Base-by-base conservation (phyloP, 2,888 invertebrate species). In the Lithophane leautieri region DNA sequence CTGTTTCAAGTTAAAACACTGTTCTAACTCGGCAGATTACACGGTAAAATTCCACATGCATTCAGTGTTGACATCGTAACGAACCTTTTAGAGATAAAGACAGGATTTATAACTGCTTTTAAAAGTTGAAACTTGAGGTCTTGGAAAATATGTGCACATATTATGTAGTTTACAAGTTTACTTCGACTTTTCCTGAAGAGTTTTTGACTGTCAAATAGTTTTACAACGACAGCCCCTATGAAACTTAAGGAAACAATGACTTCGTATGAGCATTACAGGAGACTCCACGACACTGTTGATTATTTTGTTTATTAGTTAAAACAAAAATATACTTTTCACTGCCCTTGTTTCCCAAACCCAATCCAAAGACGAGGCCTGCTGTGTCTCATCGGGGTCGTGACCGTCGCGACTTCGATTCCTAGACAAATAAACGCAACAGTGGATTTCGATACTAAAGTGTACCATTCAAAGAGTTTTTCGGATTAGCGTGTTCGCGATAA, bases 21-120 rank as follows among this genome's bases (percentile, higher is more conserved):
- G 62, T 68, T 73, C 60, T 16, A 34, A 2, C 19, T 70, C 25
- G 44, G 4, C 47, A 11, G 34, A 28, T 58, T 11, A 44, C 47
- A 25, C 54, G 11, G 22, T 65, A 7, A 66, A 73, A 73, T 73
- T 58, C 52, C 34, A 63, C 63, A 14, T 19, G 56, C 73, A 40
- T 70, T 42, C 12, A 40, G 40, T 68, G 72, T 67, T 50, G 50
- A 82, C 72, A n/a, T 67, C 74, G 56, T 85, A 83, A 81, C 81
- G 34, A 76, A 71, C 58, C 44, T 75, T 65, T 72, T 56, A 52
- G 28, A 69, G 83, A 77, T 83, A 83, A 81, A 52, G 22, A 8
- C 16, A 66, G 22, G 52, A 80, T 25, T 77, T 70, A 68, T 47
- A 61, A 52, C 54, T 28, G 50, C 70, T 81, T 80, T 82, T 66